Conservation (phyloP, 2,113 vertebrate genomes). For the Scomber colias region DNA sequence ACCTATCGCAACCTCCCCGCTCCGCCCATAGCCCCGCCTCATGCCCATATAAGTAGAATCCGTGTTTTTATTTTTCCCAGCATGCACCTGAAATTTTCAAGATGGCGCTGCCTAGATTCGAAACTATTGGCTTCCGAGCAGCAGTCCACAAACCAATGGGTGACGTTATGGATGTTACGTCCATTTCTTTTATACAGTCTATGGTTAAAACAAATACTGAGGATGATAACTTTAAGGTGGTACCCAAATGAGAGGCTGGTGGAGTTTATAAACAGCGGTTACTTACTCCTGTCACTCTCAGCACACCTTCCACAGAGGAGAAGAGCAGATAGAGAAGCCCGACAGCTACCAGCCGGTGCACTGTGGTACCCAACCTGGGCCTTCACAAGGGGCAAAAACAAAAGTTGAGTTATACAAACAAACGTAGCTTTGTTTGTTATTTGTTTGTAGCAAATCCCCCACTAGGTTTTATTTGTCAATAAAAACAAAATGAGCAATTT, state of each 20-base stretch:
- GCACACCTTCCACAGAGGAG: constrained; percentile 95
- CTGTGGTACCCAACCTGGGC: constrained; percentile 93
- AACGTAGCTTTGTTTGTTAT: background rate
- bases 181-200: too few relatives aligned
- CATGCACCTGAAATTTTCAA: too few relatives aligned
- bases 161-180: too few relatives aligned
- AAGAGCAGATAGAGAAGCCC: constrained; percentile 94
- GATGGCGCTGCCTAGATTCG: too few relatives aligned
- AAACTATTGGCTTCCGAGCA: too few relatives aligned
- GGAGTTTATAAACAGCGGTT: background rate
- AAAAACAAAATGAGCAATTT: background rate
- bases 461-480: background rate
- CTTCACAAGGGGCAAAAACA: constrained; percentile 68
- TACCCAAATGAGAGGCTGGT: background rate
- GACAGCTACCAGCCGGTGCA: constrained; percentile 92
- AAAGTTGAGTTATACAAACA: background rate
- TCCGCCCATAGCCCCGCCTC: too few relatives aligned
- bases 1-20: too few relatives aligned
- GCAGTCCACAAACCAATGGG: too few relatives aligned
- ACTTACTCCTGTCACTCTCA: constrained; percentile 96
- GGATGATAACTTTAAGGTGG: background rate
- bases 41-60: too few relatives aligned
- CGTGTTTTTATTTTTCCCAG: too few relatives aligned
- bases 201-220: background rate
- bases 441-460: background rate